phyloP scores from a whole-genome alignment of 2,888 invertebrate genomes.

The Argyresthia goedartella region DNA sequence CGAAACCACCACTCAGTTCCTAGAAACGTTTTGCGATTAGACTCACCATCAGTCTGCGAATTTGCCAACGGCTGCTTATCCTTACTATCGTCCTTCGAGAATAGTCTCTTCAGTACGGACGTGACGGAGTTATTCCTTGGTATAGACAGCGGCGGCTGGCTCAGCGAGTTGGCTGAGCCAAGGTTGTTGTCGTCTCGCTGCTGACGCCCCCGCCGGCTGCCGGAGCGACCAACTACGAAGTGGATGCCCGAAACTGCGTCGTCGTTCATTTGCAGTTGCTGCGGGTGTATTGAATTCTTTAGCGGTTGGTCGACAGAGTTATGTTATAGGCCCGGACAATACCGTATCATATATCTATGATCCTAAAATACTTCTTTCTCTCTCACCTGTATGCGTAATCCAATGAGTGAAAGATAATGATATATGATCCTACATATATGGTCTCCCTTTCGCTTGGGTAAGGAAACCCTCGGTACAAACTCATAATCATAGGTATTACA shows the following conservation, averaged over 20 bases:
- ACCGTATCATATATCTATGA: no score
- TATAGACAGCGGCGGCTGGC: conserved; percentile 76
- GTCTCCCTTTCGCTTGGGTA: no score
- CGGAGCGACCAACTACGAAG: conserved; percentile 71
- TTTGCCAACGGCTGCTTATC: conserved; percentile 17
- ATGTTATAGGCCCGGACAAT: no score
- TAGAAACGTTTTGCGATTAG: not conserved
- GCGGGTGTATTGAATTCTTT: conserved; percentile 7
- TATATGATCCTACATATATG: no score
- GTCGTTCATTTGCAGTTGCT: conserved; percentile 73
- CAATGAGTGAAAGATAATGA: no score
- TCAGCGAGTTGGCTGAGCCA: conserved; percentile 66
- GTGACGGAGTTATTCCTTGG: conserved; percentile 83
- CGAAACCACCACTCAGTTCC: no score
- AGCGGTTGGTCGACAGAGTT: no score
- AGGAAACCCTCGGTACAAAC: no score
- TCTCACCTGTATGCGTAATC: no score
- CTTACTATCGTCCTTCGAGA: conserved; percentile 79
- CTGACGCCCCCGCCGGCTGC: conserved; percentile 52
- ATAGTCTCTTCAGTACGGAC: conserved; percentile 80
- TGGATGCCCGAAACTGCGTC: conserved; percentile 82
- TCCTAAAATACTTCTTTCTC: no score
- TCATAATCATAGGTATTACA: no score
- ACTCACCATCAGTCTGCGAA: conserved; percentile 56
- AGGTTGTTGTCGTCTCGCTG: conserved; percentile 47